A percentile compares a stretch with the other conserved stretches of the same genome.
phyloP scores from a whole-genome alignment of 2,797 vertebrate genomes.

The Pogonophryne albipinna region DNA sequence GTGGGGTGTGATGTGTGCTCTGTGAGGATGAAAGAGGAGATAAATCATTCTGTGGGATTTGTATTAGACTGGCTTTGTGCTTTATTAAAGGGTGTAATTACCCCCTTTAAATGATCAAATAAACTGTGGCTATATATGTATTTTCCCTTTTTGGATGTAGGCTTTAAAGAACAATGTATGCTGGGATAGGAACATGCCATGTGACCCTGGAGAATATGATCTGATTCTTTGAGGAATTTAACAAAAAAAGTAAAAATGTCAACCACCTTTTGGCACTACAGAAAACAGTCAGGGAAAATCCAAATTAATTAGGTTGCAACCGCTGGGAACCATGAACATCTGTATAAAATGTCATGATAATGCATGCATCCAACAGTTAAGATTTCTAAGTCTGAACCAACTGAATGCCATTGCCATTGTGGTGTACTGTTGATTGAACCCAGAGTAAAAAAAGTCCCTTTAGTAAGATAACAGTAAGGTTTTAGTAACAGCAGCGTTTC shows the following conservation, averaged over 20 bases:
- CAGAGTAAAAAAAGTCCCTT: too few species aligned
- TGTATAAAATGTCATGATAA: neutral
- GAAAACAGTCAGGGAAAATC: neutral
- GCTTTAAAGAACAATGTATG: neutral
- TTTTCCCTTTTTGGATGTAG: neutral
- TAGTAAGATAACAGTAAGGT: too few species aligned
- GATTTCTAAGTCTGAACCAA: too few species aligned
- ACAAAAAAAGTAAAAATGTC: neutral
- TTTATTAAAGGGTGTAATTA: constrained; percentile 1
- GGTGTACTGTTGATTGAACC: too few species aligned
- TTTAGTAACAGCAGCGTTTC: too few species aligned
- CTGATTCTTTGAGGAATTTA: neutral
- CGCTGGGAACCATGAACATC: neutral
- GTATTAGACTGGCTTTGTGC: constrained; percentile 11
- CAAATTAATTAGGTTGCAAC: neutral
- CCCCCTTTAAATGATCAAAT: neutral
- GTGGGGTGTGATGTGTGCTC: constrained; percentile 20
- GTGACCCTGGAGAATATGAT: neutral
- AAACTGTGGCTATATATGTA: neutral
- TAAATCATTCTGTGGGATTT: constrained; percentile 5
- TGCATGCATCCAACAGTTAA: too few species aligned
- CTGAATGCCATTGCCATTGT: too few species aligned
- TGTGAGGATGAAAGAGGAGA: neutral
- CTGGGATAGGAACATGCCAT: neutral
- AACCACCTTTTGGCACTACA: neutral